Percentiles rank a stretch among this genome's conserved stretches.
Conservation (phyloP, 64 coral and sea anemone species). For the Actinia equina region DNA sequence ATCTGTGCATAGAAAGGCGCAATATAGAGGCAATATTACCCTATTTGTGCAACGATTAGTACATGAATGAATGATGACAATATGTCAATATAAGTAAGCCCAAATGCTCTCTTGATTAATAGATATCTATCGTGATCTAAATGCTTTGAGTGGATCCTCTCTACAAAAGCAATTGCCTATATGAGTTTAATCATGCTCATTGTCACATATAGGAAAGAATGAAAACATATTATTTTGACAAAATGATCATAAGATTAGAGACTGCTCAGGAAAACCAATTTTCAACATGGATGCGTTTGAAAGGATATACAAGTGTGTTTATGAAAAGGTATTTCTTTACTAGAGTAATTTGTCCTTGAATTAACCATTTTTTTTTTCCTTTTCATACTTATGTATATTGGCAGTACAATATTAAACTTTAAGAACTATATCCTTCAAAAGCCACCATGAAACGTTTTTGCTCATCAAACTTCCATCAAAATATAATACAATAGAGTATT, state of each 20-base stretch:
- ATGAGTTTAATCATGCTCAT: background rate
- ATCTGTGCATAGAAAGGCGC: background rate
- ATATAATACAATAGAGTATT: background rate
- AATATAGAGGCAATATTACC: background rate
- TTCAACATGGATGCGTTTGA: background rate
- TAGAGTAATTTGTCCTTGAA: background rate
- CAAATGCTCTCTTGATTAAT: background rate
- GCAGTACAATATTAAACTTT: background rate
- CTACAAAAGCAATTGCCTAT: background rate
- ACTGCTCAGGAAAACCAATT: background rate
- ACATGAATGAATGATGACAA: background rate
- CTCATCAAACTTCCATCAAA: background rate
- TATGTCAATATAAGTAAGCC: background rate
- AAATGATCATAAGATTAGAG: background rate
- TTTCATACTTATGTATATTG: background rate
- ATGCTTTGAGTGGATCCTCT: conserved; percentile 1
- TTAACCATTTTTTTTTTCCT: background rate
- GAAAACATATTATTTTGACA: background rate
- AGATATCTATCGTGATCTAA: background rate
- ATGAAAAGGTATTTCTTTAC: background rate
- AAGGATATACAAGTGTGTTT: background rate
- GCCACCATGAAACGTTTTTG: background rate
- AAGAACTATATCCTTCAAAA: background rate
- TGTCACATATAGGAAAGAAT: background rate
- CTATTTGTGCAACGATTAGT: background rate